Evolutionary conservation across 2,797 vertebrate genomes (phyloP), one percentile per base, ranked within the genome.

Genomic region (Emydoidea blandingii): DNA sequence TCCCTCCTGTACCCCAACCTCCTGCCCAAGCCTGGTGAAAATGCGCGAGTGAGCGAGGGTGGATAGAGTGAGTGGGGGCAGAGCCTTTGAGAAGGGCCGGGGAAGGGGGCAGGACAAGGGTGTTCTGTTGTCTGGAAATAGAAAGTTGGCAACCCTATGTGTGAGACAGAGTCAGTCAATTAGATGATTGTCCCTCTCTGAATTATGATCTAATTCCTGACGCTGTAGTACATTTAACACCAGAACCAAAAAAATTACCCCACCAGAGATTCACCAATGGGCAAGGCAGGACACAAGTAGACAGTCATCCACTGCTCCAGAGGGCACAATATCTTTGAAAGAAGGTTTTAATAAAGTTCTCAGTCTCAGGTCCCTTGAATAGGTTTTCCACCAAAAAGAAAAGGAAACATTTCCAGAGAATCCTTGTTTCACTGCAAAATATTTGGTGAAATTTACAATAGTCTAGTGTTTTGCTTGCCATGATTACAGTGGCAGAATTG

Each of bases 361-460:
- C 62, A 93, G 54, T 90, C 8, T 41, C 85, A 90, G 91, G 31
- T 0, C 6, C 11, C 15, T 94, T 91, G 25, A 57, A 50, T 1
- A 82, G 8, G 52, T 53, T 9, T n/a, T 76, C 44, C 3, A 15
- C 14, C 11, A 44, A 47, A 76, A 76, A 29, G 12, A 68, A 23
- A 68, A 37, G n/a, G 65, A 19, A 68, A 23, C n/a, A 37, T 47
- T 76, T 76, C 74, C 74, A 16, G 25, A 44, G 12, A 27, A 47
- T 76, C 74, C 72, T 76, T 76, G 25, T 83, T 62, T 52, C 19
- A 53, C 4, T 88, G 62, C 59, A 87, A 92, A 93, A 85, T 31
- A n/a, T 74, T 52, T 88, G 84, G 88, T 81, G 6, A n/a, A n/a
- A 18, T 92, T 96, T 94, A 65, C 74, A 92, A 62, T 16, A 88